phyloP scores from a whole-genome alignment of 2,888 invertebrate species.

The Acanthosoma haemorrhoidale region DNA sequence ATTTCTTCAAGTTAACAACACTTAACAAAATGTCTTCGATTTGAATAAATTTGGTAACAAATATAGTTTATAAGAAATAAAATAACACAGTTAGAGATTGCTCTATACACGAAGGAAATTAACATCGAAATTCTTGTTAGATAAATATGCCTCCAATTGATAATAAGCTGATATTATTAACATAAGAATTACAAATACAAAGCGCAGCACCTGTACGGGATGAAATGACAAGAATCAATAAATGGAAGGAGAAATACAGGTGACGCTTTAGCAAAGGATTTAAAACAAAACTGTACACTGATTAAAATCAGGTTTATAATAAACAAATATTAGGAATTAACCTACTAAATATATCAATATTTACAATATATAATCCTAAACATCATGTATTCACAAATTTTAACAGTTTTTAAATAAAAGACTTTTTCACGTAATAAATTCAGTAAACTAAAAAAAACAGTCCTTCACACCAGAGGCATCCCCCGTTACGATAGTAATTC shows the following conservation, averaged over 20 bases:
- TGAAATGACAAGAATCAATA: not conserved
- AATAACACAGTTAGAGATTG: not conserved
- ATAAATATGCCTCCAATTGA: not conserved
- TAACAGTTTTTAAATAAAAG: conserved; percentile 18
- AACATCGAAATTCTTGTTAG: not conserved
- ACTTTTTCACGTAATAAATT: conserved; percentile 16
- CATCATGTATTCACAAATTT: conserved; percentile 15
- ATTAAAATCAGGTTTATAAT: not conserved
- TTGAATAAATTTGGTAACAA: not conserved
- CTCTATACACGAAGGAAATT: not conserved
- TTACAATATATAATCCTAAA: conserved; percentile 23
- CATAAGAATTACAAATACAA: not conserved
- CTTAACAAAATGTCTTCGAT: not conserved
- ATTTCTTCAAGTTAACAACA: not conserved
- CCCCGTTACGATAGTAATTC: not conserved
- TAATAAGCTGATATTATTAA: not conserved
- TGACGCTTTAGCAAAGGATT: not conserved
- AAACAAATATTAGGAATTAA: conserved; percentile 1
- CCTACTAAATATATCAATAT: conserved; percentile 17
- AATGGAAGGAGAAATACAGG: not conserved
- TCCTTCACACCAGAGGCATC: conserved; percentile 18
- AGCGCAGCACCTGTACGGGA: not conserved
- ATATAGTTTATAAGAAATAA: not conserved
- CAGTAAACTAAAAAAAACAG: conserved; percentile 21
- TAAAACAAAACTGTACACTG: not conserved